A percentile compares a stretch with the other conserved stretches of the same genome.
phyloP scores from a whole-genome alignment of 2,113 vertebrate species.

The Chelonoidis abingdonii region DNA sequence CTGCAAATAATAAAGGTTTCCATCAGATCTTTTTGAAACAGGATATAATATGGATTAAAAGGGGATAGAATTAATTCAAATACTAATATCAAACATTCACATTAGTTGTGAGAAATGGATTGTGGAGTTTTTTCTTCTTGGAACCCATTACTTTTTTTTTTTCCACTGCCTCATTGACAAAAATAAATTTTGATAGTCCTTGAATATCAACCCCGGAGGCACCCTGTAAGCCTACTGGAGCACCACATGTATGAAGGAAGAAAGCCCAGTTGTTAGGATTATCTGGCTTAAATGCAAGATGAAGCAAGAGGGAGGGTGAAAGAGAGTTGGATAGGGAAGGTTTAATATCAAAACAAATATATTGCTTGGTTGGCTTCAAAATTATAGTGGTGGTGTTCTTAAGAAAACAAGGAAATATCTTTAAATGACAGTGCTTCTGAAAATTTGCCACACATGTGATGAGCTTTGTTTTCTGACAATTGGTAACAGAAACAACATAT shows the following conservation, averaged over 20 bases:
- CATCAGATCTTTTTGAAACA: neutral
- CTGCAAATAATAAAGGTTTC: neutral
- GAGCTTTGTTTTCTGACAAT: neutral
- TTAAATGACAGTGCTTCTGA: neutral
- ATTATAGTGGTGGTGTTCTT: neutral
- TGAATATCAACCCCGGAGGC: conserved; percentile 63
- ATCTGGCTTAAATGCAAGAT: neutral
- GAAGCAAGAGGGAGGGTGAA: neutral
- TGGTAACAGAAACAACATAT: neutral
- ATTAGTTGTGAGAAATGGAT: neutral
- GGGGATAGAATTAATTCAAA: neutral
- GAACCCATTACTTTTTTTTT: conserved; percentile 3
- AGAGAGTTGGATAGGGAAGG: conserved; percentile 24
- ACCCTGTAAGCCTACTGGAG: conserved; percentile 16
- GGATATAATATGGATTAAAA: neutral
- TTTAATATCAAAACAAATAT: neutral
- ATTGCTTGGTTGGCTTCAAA: neutral
- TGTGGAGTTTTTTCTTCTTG: neutral
- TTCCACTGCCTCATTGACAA: conserved; percentile 39
- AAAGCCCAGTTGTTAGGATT: neutral
- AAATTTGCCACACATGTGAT: neutral
- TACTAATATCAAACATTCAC: neutral
- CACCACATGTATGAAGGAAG: neutral
- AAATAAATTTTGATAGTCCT: neutral
- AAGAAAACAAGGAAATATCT: neutral